phyloP scores from a whole-genome alignment of 2,113 vertebrate genomes.

The Cololabis saira region DNA sequence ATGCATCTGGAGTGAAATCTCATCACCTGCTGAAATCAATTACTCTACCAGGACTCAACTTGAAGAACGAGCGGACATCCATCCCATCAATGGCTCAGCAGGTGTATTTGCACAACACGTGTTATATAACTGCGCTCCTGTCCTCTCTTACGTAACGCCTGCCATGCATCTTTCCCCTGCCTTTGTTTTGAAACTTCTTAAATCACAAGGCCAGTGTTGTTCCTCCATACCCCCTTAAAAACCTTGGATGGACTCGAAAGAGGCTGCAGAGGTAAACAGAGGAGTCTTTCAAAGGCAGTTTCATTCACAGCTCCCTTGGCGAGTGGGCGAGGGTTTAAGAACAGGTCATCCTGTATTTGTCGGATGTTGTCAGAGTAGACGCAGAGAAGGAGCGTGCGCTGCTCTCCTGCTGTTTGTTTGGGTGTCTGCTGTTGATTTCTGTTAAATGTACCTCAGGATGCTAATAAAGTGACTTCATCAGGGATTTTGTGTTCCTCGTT shows the following conservation, averaged over 20 bases:
- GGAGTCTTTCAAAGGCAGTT: constrained; percentile 15
- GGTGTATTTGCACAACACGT: constrained; percentile 29
- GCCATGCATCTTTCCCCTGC: constrained; percentile 1
- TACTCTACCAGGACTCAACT: too few relatives aligned
- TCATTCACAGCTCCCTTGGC: constrained; percentile 6
- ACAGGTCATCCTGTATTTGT: constrained; percentile 1
- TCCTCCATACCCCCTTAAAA: constrained; percentile 25
- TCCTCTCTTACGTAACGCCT: constrained; percentile 60
- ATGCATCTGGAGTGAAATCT: too few relatives aligned
- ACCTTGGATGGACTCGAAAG: constrained; percentile 12
- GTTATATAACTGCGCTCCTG: constrained; percentile 50
- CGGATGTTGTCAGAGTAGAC: constrained; percentile 20
- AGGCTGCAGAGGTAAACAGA: background rate
- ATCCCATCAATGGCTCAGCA: constrained; percentile 30
- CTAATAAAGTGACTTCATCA: constrained; percentile 58
- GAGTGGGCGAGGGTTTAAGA: constrained; percentile 33
- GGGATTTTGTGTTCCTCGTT: constrained; percentile 59
- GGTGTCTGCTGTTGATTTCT: constrained; percentile 25
- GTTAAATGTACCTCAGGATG: constrained; percentile 26
- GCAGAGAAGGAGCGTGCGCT: background rate
- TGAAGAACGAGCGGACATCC: too few relatives aligned
- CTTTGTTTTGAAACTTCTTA: constrained; percentile 26
- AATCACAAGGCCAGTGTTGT: constrained; percentile 12
- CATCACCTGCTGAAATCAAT: too few relatives aligned
- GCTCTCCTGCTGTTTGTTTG: constrained; percentile 36